Conservation (phyloP, 2,113 vertebrate species). For the Anser brachyrhynchus region DNA sequence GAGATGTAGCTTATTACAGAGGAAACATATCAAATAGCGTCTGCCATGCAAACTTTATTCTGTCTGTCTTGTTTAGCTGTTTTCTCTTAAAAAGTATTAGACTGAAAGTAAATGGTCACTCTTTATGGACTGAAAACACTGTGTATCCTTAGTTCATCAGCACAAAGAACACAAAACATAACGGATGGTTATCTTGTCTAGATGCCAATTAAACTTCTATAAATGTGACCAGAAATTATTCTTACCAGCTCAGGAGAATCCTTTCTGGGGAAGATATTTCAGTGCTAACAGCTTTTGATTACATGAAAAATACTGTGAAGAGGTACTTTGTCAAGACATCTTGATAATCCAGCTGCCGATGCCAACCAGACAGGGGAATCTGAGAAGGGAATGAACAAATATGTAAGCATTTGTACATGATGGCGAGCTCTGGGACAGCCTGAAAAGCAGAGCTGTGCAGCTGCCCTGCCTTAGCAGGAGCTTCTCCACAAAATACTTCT, state of each 20-base stretch:
- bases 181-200: conserved; percentile 2
- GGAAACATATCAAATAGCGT: background rate
- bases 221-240: conserved; percentile 19
- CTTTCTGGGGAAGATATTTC: conserved; percentile 10
- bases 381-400: background rate
- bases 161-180: background rate
- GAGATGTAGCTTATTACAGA: background rate
- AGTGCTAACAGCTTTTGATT: background rate
- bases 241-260: conserved; percentile 22
- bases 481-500: background rate
- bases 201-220: background rate
- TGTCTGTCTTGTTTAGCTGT: conserved; percentile 4
- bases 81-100: conserved; percentile 38
- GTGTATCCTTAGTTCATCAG: background rate
- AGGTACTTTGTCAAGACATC: background rate
- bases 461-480: background rate
- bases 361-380: conserved; percentile 4
- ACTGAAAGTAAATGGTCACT: background rate
- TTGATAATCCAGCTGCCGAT: background rate
- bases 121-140: background rate
- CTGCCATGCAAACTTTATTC: background rate
- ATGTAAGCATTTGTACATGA: background rate
- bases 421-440: background rate
- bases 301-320: background rate
- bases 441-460: background rate